phyloP scores from a whole-genome alignment of 2,797 vertebrate species.

The Molothrus ater region DNA sequence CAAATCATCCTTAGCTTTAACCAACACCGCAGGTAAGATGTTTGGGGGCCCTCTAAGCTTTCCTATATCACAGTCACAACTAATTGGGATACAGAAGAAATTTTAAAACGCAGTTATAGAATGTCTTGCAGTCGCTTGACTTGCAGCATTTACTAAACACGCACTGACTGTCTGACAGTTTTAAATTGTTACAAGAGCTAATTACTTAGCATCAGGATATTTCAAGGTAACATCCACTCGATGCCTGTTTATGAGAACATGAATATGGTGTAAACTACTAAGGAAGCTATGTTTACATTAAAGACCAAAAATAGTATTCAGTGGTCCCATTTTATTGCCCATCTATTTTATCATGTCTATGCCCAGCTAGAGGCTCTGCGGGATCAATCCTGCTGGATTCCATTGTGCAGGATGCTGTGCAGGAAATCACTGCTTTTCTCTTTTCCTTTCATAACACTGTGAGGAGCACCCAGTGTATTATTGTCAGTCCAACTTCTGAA shows the following conservation, averaged over 20 bases:
- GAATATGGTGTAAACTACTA: not conserved
- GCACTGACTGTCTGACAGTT: not conserved
- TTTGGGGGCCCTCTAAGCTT: not conserved
- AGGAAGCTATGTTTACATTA: not conserved
- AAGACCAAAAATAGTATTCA: not conserved
- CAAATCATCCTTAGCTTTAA: not conserved
- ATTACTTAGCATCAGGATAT: not conserved
- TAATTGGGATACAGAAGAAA: not conserved
- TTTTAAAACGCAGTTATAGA: not conserved
- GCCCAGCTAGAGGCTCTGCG: not conserved
- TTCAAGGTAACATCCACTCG: not conserved
- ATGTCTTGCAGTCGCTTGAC: not conserved
- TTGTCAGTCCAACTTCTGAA: not conserved
- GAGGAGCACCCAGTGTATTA: not conserved
- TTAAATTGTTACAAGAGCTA: not conserved
- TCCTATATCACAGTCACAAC: not conserved
- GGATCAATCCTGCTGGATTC: not conserved
- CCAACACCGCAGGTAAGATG: not conserved
- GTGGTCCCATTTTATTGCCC: not conserved
- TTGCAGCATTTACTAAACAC: not conserved
- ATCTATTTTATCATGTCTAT: rapidly evolving
- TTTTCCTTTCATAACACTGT: not conserved
- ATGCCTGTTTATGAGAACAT: not conserved
- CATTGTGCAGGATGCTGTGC: not conserved
- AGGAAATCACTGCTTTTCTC: not conserved